A percentile compares a stretch with the other conserved stretches of the same genome.
Evolutionary conservation across 2,888 invertebrate genomes (phyloP).

Genomic region (Belgica antarctica): DNA sequence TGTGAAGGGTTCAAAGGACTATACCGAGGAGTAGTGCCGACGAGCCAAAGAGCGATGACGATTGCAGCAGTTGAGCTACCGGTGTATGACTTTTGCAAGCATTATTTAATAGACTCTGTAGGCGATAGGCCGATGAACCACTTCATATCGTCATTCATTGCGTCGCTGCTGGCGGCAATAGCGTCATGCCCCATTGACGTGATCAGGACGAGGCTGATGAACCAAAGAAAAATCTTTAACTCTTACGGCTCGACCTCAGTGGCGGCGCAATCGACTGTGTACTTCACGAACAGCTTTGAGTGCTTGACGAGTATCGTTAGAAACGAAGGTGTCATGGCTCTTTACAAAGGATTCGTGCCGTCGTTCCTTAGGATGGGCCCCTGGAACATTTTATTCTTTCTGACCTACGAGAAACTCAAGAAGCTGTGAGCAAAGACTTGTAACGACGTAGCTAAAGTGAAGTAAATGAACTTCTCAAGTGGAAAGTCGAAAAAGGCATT

Average conservation of each 20-base stretch:
- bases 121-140: conserved; percentile 60
- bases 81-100: conserved; percentile 87
- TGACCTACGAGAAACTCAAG: conserved; percentile 89
- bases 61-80: conserved; percentile 94
- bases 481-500: too few relatives aligned
- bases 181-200: conserved; percentile 95
- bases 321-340: conserved; percentile 79
- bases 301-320: conserved; percentile 70
- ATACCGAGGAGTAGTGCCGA: conserved; percentile 81
- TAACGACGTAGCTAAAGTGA: not conserved
- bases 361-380: conserved; percentile 94
- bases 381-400: conserved; percentile 95
- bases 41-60: conserved; percentile 76
- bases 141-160: conserved; percentile 81
- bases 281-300: conserved; percentile 45
- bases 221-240: conserved; percentile 69
- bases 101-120: conserved; percentile 64
- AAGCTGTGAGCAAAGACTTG: conserved; percentile 2
- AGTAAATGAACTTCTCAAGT: not conserved
- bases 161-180: conserved; percentile 88
- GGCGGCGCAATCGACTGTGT: conserved; percentile 46
- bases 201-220: conserved; percentile 89
- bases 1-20: conserved; percentile 81
- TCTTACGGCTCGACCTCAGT: conserved; percentile 48
- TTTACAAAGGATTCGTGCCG: conserved; percentile 93